Evolutionary conservation across 2,797 vertebrate species (phyloP).

Genomic region (Pseudochromis fuscus): DNA sequence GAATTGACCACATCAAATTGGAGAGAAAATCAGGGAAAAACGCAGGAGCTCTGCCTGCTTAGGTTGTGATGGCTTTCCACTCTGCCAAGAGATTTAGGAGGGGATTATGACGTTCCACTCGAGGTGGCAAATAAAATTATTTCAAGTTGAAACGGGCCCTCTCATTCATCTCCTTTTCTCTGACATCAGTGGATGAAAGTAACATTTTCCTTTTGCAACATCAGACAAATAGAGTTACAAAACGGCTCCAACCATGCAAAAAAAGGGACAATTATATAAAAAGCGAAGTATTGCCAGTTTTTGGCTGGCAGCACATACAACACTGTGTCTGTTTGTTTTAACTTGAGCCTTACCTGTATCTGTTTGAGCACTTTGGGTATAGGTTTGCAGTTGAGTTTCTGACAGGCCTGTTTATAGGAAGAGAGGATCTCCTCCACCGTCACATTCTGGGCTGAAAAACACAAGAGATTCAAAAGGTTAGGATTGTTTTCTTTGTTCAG

Average conservation of each 20-base stretch:
- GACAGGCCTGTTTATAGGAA: constrained; percentile 93
- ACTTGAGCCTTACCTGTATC: constrained; percentile 88
- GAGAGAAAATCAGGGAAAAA: constrained; percentile 9
- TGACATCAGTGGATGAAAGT: not conserved
- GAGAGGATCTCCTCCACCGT: constrained; percentile 91
- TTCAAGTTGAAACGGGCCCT: constrained; percentile 10
- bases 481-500: constrained; percentile 6
- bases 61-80: constrained; percentile 32
- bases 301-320: too few species aligned
- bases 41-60: constrained; percentile 6
- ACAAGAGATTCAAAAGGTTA: constrained; percentile 53
- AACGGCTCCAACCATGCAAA: not conserved
- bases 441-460: constrained; percentile 92
- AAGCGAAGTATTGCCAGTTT: too few species aligned
- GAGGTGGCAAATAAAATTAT: constrained; percentile 33
- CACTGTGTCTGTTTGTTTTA: not conserved
- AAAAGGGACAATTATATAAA: not conserved
- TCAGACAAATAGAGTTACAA: not conserved
- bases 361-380: constrained; percentile 93
- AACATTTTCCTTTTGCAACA: not conserved
- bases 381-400: constrained; percentile 95
- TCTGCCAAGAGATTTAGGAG: constrained; percentile 34
- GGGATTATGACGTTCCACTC: constrained; percentile 30
- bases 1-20: constrained; percentile 25
- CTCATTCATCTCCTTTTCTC: constrained; percentile 25